Percentiles rank a stretch among this genome's conserved stretches.
Conservation (phyloP, 2,888 invertebrate genomes). For the Muschampia plurimacula region DNA sequence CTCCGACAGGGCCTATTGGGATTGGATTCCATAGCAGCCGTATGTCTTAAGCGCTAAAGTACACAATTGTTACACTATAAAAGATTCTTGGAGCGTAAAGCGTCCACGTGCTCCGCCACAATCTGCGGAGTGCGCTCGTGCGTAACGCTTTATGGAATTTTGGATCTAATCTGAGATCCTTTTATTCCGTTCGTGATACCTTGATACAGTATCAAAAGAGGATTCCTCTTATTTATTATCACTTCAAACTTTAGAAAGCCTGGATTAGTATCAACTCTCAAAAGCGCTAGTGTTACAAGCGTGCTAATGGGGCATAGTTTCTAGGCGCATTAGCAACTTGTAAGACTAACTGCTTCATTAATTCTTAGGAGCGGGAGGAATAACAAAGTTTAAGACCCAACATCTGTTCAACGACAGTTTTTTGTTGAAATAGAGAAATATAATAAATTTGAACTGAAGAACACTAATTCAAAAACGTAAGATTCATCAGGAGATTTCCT, state of each 20-base stretch:
- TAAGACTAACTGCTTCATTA: conserved; percentile 22
- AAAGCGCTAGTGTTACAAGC: not conserved
- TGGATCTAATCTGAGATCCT: conserved; percentile 19
- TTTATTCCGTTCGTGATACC: conserved; percentile 19
- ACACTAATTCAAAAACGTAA: not conserved
- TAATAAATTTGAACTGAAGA: not conserved
- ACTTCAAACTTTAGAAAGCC: not conserved
- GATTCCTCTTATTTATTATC: not conserved
- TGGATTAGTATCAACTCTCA: not conserved
- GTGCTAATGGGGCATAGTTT: conserved; percentile 11
- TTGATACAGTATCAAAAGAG: conserved; percentile 1
- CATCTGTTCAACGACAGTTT: conserved; percentile 5
- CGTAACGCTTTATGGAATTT: conserved; percentile 41
- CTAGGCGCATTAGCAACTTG: conserved; percentile 11
- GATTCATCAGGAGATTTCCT: not conserved
- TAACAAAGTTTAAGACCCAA: not conserved
- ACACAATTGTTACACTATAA: conserved; percentile 26
- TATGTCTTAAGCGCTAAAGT: conserved; percentile 41
- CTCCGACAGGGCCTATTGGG: conserved; percentile 19
- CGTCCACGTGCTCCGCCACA: conserved; percentile 45
- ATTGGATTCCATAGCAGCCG: conserved; percentile 14
- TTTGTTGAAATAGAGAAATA: not conserved
- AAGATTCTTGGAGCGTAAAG: conserved; percentile 40
- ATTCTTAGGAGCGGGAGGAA: not conserved
- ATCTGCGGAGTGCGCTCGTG: conserved; percentile 45